A percentile compares a stretch with the other conserved stretches of the same genome.
phyloP scores from a whole-genome alignment of 1,140 invertebrate species.

The Sitobion miscanthi region DNA sequence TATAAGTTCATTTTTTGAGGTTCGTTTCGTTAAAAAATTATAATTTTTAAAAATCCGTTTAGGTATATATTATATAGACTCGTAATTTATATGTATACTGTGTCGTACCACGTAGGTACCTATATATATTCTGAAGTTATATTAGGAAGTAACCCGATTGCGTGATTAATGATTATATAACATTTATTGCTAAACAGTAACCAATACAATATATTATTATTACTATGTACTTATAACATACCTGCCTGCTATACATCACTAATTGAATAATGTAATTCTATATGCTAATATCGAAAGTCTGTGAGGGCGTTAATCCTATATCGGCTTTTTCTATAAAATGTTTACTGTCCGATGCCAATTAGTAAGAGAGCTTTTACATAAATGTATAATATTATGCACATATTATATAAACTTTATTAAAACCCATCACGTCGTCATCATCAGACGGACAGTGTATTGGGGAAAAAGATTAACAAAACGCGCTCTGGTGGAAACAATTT shows the following conservation, averaged over 20 bases:
- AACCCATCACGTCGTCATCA: neutral
- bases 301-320: neutral
- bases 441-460: neutral
- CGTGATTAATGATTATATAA: neutral
- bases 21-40: neutral
- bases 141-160: neutral
- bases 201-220: neutral
- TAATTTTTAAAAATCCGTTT: neutral
- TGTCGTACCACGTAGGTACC: no score
- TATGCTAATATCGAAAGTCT: neutral
- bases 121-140: neutral
- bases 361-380: neutral
- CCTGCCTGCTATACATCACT: neutral
- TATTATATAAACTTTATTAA: neutral
- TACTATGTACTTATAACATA: neutral
- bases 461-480: no score
- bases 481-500: no score
- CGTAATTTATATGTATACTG: neutral
- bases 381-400: neutral
- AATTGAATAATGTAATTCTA: neutral
- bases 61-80: neutral
- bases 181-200: neutral
- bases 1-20: neutral
- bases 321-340: neutral
- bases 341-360: neutral